Evolutionary conservation across 2,797 vertebrate genomes (phyloP).

Genomic region (Gobionotothen gibberifrons): DNA sequence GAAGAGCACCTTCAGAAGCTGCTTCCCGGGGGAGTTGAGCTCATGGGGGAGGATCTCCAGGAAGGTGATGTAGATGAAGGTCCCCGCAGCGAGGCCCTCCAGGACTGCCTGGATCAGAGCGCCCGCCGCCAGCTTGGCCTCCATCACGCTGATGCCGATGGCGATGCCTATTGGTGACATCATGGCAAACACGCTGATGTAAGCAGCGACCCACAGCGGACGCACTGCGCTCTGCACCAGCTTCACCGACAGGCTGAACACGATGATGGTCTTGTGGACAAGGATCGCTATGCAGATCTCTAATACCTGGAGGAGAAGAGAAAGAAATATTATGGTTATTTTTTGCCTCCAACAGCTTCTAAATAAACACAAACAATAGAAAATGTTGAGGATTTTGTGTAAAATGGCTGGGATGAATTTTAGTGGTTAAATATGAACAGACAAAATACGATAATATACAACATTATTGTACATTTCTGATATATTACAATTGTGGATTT

Average conservation of each 20-base stretch:
- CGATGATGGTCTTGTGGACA: constrained; percentile 92
- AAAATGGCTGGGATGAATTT: neutral
- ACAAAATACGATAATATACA: neutral
- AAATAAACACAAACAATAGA: neutral
- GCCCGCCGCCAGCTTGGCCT: constrained; percentile 71
- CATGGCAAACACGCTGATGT: constrained; percentile 85
- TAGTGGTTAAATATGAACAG: neutral
- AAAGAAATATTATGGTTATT: neutral
- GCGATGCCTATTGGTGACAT: constrained; percentile 91
- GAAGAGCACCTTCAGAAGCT: constrained; percentile 89
- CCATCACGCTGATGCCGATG: constrained; percentile 86
- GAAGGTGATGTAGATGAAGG: constrained; percentile 93
- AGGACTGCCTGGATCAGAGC: constrained; percentile 86
- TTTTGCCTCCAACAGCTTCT: neutral
- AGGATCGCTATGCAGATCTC: constrained; percentile 91
- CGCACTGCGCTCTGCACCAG: constrained; percentile 84
- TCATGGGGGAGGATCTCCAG: constrained; percentile 93
- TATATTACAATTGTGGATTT: neutral
- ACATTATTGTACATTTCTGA: neutral
- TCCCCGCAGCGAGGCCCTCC: constrained; percentile 90
- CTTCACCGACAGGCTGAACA: constrained; percentile 91
- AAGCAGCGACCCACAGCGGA: constrained; percentile 81
- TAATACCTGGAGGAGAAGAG: constrained; percentile 76
- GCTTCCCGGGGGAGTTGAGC: constrained; percentile 85
- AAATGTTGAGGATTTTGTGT: neutral